Evolutionary conservation across 1,140 invertebrate genomes (phyloP).

Genomic region (Cotesia typhae): DNA sequence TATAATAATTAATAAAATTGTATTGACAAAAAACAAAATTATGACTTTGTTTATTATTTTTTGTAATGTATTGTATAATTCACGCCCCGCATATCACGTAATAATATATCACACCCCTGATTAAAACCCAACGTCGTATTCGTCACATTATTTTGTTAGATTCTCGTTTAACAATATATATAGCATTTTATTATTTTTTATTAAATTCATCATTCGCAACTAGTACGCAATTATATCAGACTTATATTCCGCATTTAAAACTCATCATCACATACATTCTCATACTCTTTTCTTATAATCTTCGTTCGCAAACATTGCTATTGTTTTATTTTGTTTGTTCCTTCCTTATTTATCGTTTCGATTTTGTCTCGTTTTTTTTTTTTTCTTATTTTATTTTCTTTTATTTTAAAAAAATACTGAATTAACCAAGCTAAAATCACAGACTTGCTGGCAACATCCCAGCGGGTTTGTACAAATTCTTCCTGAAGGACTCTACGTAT

Average conservation of each 20-base stretch:
- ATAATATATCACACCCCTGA: conserved; percentile 37
- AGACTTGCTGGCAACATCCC: conserved; percentile 56
- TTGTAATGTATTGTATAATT: conserved; percentile 14
- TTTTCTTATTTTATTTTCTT: conserved; percentile 55
- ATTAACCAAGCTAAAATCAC: conserved; percentile 68
- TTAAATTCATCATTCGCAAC: conserved; percentile 19
- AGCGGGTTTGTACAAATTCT: conserved; percentile 64
- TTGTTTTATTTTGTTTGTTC: conserved; percentile 28
- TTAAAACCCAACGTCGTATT: conserved; percentile 29
- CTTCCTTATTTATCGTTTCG: conserved; percentile 36
- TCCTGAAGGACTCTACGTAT: conserved; percentile 62
- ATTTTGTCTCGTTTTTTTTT: conserved; percentile 44
- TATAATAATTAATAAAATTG: conserved; percentile 18
- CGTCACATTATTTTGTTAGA: conserved; percentile 8
- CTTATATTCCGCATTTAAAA: too few relatives aligned
- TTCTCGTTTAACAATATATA: neutral
- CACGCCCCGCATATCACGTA: conserved; percentile 21
- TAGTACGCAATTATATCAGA: too few relatives aligned
- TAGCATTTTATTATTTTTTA: conserved; percentile 25
- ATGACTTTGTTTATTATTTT: conserved; percentile 21
- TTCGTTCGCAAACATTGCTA: conserved; percentile 3
- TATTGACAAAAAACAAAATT: conserved; percentile 26
- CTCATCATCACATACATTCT: conserved; percentile 7
- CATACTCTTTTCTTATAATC: conserved; percentile 17
- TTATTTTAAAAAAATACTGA: conserved; percentile 67